Evolutionary conservation across 2,797 vertebrate species (phyloP).

Genomic region (Melanotaenia trifasciata): DNA sequence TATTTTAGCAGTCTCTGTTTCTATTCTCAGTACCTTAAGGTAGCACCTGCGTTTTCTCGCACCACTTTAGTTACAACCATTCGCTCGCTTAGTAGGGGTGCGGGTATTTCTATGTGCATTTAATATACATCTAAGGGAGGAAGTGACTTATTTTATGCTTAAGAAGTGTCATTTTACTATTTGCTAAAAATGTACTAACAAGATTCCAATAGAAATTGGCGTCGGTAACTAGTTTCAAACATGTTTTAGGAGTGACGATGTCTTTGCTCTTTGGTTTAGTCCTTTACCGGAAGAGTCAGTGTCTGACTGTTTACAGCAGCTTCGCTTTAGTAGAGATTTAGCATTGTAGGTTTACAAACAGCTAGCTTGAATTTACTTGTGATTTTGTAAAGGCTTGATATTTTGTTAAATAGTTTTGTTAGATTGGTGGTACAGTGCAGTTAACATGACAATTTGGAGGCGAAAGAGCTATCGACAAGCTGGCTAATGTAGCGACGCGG

Average conservation of each 20-base stretch:
- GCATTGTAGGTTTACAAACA: conserved; percentile 25
- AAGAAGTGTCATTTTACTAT: not conserved
- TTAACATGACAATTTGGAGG: conserved; percentile 33
- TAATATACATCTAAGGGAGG: not conserved
- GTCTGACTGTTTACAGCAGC: conserved; percentile 74
- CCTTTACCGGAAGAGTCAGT: conserved; percentile 72
- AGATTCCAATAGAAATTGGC: not conserved
- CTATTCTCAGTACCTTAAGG: conserved; percentile 2
- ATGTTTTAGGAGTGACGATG: accelerated
- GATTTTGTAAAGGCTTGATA: not conserved
- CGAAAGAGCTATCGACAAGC: conserved; percentile 31
- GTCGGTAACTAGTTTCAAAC: accelerated
- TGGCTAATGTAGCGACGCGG: conserved; percentile 65
- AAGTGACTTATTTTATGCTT: not conserved
- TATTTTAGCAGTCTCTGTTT: not conserved
- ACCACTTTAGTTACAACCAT: conserved; percentile 73
- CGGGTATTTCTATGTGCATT: not conserved
- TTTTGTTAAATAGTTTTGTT: not conserved
- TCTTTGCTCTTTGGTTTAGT: conserved; percentile 46
- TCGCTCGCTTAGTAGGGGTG: conserved; percentile 2
- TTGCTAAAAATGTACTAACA: not conserved
- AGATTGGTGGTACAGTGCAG: not conserved
- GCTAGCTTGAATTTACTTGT: not conserved
- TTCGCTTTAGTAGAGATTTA: conserved; percentile 43
- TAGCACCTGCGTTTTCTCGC: conserved; percentile 54